These are phyloP conservation scores for Idaea biselata DNA, from an alignment of 2,888 invertebrate genomes.

Conservation along the genomic window DNA sequence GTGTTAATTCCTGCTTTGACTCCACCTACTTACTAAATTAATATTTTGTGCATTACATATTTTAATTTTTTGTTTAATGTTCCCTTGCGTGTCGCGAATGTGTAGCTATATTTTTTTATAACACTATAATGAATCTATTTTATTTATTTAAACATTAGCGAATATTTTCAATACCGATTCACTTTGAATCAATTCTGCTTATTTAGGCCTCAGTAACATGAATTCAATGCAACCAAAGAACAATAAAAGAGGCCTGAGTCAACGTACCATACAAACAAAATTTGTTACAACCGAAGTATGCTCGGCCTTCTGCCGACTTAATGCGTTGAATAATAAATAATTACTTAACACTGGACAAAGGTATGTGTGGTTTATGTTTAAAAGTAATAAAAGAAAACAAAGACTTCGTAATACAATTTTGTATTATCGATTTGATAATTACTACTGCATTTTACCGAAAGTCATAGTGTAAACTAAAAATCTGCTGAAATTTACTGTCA, in stretches of 20 bases:
- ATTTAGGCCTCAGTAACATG: not conserved
- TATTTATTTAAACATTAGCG: not conserved
- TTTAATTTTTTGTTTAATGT: too few relatives aligned
- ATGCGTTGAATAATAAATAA: slow-evolving; percentile 40
- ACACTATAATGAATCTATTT: not conserved
- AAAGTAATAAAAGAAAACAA: not conserved
- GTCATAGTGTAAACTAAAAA: too few relatives aligned
- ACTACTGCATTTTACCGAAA: too few relatives aligned
- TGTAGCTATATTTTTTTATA: too few relatives aligned
- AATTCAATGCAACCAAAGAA: not conserved
- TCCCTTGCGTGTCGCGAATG: too few relatives aligned
- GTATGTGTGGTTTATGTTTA: slow-evolving; percentile 18
- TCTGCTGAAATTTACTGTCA: too few relatives aligned
- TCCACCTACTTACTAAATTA: too few relatives aligned
- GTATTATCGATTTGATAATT: not conserved
- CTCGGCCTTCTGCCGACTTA: slow-evolving; percentile 37
- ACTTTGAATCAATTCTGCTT: not conserved
- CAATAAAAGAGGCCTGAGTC: not conserved
- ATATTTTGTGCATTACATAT: too few relatives aligned
- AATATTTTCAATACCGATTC: not conserved
- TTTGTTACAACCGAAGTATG: slow-evolving; percentile 13
- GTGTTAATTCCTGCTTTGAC: too few relatives aligned
- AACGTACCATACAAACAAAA: slow-evolving; percentile 12
- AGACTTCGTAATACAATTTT: not conserved
- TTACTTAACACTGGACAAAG: slow-evolving; percentile 39